Percentiles rank a stretch among this genome's conserved stretches.
phyloP scores from a whole-genome alignment of 2,797 vertebrate genomes.

The Iguana delicatissima region DNA sequence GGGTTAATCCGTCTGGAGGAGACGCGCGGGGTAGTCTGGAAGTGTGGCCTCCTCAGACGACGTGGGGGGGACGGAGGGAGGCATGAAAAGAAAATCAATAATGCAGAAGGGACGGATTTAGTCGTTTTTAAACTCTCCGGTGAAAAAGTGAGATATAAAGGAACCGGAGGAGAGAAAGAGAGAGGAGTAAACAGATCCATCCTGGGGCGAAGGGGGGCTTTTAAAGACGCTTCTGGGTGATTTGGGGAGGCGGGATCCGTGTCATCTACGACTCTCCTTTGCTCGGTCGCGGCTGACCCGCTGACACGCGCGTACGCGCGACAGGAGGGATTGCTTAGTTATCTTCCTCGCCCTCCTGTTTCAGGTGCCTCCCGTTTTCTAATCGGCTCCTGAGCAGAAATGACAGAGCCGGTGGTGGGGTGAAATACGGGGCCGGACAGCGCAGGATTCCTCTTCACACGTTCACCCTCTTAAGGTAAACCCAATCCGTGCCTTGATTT shows the following conservation, averaged over 20 bases:
- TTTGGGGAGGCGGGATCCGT: neutral
- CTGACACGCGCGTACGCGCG: neutral
- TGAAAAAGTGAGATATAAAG: slow-evolving; percentile 77
- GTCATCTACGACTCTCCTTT: no score
- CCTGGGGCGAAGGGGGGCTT: neutral
- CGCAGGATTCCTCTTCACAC: neutral
- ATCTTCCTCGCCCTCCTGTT: neutral
- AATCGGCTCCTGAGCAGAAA: neutral
- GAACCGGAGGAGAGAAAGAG: neutral
- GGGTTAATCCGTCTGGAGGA: slow-evolving; percentile 84
- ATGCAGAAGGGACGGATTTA: slow-evolving; percentile 82
- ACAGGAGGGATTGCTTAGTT: no score
- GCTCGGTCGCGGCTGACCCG: neutral
- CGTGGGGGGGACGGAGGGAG: slow-evolving; percentile 50
- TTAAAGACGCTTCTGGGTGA: no score
- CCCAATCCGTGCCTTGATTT: neutral
- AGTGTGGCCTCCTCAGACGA: slow-evolving; percentile 73
- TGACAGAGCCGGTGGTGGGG: neutral
- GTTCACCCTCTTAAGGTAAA: no score
- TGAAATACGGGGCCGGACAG: neutral
- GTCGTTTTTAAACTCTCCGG: slow-evolving; percentile 80
- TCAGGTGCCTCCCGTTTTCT: neutral
- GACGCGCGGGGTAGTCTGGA: slow-evolving; percentile 80
- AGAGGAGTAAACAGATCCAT: slow-evolving; percentile 56
- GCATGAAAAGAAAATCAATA: slow-evolving; percentile 89